Evolutionary conservation across 2,797 vertebrate genomes (phyloP).

Genomic region (Staurois parvus): DNA sequence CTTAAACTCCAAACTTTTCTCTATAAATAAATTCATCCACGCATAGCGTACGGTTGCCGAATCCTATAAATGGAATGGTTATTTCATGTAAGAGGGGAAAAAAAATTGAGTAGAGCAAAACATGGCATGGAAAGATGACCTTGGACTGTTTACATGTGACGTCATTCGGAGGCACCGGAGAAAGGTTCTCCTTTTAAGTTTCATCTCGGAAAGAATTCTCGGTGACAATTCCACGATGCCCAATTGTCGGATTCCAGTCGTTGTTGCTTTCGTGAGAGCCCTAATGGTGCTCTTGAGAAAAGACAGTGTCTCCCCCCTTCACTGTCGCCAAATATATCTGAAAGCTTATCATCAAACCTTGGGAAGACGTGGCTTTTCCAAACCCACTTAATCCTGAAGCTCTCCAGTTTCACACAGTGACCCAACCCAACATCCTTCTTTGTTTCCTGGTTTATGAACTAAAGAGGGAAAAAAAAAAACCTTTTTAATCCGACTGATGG

Average conservation of each 20-base stretch:
- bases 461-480: background rate
- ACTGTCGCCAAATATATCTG: constrained; percentile 21
- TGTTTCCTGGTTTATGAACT: constrained; percentile 9
- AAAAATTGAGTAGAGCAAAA: constrained; percentile 29
- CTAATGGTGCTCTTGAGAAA: constrained; percentile 36
- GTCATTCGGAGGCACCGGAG: constrained; percentile 8
- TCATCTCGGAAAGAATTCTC: constrained; percentile 53
- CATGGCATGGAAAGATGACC: constrained; percentile 52
- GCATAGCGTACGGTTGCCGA: background rate
- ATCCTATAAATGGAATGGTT: constrained; percentile 40
- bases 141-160: constrained; percentile 46
- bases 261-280: constrained; percentile 9
- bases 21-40: background rate
- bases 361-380: background rate
- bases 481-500: background rate
- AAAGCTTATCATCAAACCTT: constrained; percentile 30
- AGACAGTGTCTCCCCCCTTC: background rate
- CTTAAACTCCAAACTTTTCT: too few species aligned
- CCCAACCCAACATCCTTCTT: constrained; percentile 15
- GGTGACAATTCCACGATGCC: constrained; percentile 35
- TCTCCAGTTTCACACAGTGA: constrained; percentile 23
- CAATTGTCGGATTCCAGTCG: constrained; percentile 48
- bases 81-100: background rate
- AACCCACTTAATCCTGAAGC: constrained; percentile 19
- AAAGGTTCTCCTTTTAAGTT: constrained; percentile 37